Evolutionary conservation across 2,797 vertebrate species (phyloP).

Genomic region (Neosilurus mollespiculum): DNA sequence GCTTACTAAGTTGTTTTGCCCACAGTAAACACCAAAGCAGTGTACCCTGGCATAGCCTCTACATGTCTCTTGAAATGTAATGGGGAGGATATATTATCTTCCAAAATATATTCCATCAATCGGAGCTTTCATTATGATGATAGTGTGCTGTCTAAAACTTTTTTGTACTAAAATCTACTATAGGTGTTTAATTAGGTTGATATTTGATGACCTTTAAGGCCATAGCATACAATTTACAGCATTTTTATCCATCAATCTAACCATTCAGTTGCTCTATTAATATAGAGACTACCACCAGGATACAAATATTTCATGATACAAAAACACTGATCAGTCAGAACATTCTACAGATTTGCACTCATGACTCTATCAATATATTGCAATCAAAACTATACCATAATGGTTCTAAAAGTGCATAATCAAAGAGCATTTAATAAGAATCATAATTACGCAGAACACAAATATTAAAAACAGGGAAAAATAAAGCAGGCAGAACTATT

Average conservation of each 20-base stretch:
- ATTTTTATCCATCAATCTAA: not conserved
- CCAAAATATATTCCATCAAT: not conserved
- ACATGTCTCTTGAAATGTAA: not conserved
- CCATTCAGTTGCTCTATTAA: too few species aligned
- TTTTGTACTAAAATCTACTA: not conserved
- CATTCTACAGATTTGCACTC: not conserved
- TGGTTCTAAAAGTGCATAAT: too few species aligned
- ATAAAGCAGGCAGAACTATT: too few species aligned
- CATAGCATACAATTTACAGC: not conserved
- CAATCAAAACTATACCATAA: not conserved
- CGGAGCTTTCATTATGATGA: not conserved
- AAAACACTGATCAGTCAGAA: not conserved
- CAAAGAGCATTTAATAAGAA: too few species aligned
- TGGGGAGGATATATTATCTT: not conserved
- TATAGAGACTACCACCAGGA: not conserved
- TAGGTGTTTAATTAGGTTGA: not conserved
- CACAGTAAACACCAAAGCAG: not conserved
- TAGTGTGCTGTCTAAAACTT: not conserved
- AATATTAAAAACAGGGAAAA: too few species aligned
- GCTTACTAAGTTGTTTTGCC: not conserved
- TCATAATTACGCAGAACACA: too few species aligned
- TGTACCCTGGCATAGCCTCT: not conserved
- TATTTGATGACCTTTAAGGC: not conserved
- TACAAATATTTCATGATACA: not conserved
- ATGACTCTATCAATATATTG: too few species aligned